Evolutionary conservation across 2,888 invertebrate genomes (phyloP), one percentile per base, ranked within the genome.

Genomic region (Lochmaea capreae): DNA sequence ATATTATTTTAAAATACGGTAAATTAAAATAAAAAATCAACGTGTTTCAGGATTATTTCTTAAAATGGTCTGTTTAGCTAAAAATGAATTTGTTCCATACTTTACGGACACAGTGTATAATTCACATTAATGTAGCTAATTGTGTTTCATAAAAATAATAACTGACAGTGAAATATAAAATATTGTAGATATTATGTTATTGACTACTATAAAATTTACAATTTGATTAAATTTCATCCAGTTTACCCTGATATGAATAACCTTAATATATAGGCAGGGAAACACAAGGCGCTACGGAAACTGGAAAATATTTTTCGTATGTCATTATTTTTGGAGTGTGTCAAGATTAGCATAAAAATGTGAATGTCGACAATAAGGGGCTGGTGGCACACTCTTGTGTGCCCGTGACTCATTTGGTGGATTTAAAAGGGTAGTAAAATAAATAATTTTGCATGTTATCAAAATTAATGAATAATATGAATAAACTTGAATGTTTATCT

Each of bases 331-430:
- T 57, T 39, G 71, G 74, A 65, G 73, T 73, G 69, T 71, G 65
- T 58, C 71, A 59, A 65, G 65, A 76, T 76, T 76, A 73, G 59
- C 76, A 76, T 76, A 73, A 76, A 71, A 76, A 65, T 59, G 76
- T 65, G 65, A 54, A 43, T 18, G 52, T n/a, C 69, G 39, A 42
- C 62, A 42, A 62, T 54, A 58, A 39, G 61, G 67, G 67, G 71
- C 59, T 39, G 49, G 68, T 52, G 14, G 65, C 65, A 52, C 43
- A 39, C 33, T 39, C 33, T 63, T 18, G 33, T 26, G 11, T 46
- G 33, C 18, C 16, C 16, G 62, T 63, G 62, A 63, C 43, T 63
- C 62, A 63, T 63, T 63, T 63, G 33, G 61, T 61, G 14, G 39
- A 18, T 61, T 39, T 39, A 33, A 61, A n/a, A 39, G 33, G 33